Evolutionary conservation across 1,140 invertebrate genomes (phyloP).

Genomic region (Bombus superbus): DNA sequence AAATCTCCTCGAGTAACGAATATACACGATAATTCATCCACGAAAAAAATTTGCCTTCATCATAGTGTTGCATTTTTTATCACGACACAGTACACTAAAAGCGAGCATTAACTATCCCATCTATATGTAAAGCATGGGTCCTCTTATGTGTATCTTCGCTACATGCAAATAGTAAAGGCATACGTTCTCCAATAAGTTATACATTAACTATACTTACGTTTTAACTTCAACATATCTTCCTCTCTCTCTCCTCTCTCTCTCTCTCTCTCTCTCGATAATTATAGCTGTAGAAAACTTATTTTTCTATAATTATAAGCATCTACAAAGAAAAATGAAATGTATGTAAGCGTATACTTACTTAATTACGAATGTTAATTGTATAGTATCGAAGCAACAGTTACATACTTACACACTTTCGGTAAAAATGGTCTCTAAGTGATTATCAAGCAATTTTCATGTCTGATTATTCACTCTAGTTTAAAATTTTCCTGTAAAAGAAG

Average conservation of each 20-base stretch:
- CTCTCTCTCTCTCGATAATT: background rate
- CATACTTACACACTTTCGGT: no score
- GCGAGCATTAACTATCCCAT: background rate
- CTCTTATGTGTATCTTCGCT: background rate
- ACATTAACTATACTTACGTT: background rate
- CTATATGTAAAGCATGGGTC: background rate
- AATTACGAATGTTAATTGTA: background rate
- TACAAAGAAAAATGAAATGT: background rate
- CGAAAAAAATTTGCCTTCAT: background rate
- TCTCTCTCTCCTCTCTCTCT: no score
- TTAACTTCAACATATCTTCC: background rate
- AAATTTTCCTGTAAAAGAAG: background rate
- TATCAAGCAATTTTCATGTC: background rate
- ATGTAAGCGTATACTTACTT: background rate
- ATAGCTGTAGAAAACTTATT: background rate
- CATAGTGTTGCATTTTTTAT: background rate
- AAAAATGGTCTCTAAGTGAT: background rate
- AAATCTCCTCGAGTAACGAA: background rate
- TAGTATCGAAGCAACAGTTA: background rate
- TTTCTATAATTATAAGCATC: background rate
- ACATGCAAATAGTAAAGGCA: background rate
- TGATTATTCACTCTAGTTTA: constrained; percentile 12
- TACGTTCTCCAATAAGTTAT: background rate
- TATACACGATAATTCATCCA: background rate
- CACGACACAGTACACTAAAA: background rate